These are phyloP conservation scores for Strix uralensis DNA, from an alignment of 2,113 vertebrate species.

Conservation along the genomic window DNA sequence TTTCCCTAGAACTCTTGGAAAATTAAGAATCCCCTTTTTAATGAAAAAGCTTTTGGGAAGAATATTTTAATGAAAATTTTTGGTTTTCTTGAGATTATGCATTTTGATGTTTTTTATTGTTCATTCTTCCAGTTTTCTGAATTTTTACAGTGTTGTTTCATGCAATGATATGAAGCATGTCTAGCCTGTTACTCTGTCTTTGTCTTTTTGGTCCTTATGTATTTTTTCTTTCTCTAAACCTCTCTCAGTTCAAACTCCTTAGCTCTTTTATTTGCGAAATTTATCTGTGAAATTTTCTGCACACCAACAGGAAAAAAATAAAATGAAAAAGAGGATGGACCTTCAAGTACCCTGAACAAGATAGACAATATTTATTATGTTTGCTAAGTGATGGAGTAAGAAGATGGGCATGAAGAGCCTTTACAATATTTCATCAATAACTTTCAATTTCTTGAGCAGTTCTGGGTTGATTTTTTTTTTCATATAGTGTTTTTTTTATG, in stretches of 20 bases:
- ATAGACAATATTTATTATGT: neutral
- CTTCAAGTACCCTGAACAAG: neutral
- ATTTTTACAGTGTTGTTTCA: neutral
- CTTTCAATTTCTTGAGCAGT: neutral
- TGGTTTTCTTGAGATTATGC: neutral
- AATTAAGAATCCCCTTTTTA: neutral
- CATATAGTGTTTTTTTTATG: neutral
- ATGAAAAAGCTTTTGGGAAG: neutral
- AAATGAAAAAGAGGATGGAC: neutral
- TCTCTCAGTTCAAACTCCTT: neutral
- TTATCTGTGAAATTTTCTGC: neutral
- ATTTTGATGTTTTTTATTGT: neutral
- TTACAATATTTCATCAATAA: neutral
- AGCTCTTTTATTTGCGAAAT: neutral
- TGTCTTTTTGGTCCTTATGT: neutral
- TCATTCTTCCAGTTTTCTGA: neutral
- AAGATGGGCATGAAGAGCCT: neutral
- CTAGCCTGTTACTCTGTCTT: neutral
- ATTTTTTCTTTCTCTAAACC: neutral
- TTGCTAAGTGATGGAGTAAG: neutral
- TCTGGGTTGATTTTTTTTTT: neutral
- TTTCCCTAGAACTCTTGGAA: neutral
- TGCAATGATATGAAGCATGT: fast-evolving
- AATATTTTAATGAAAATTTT: neutral
- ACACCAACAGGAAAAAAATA: neutral